Evolutionary conservation across 2,888 invertebrate genomes (phyloP), one percentile per base, ranked within the genome.

Genomic region (Macrosoma leucophasiata): DNA sequence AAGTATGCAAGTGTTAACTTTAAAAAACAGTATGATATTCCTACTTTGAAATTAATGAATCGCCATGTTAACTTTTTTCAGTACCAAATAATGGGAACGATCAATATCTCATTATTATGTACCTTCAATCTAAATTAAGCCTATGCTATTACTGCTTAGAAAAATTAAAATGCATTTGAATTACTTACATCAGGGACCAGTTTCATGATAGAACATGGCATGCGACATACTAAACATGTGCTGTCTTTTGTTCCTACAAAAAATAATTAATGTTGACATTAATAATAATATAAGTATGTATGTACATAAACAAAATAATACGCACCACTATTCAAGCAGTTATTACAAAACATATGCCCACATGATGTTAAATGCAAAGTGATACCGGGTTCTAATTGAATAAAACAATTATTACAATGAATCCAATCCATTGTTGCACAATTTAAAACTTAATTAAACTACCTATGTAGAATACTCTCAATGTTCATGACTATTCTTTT

Each of bases 341-440:
- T 73, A 52, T 74, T 78, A 55, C 85, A 85, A 70, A 79, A 84
- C 81, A 85, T 85, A 48, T 85, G 85, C 43, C 85, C 85, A 52
- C 85, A 85, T 70, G 84, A 81, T 57, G 85, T 84, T 42, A 85
- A 65, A 60, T 79, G 74, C 36, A 85, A 60, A 44, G 70, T 63
- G 33, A 74, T 72, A 47, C 77, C 75, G 18, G 78, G 73, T 57
- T 76, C 71, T 52, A 84, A 64, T 41, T 84, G 84, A 36, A 60
- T 55, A 55, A 74, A 84, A 64, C 85, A 85, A 55, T 79, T 74
- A 55, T 85, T 84, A 50, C 84, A 84, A 62, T 84, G 85, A 54
- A 84, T 84, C 84, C 84, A 84, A 65, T 85, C 84, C 84, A 84
- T 85, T 33, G 39, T 49, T 36, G 32, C 32, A 10, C 25, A 10